Base-by-base conservation (phyloP, 1,140 invertebrate species). In the Leptinotarsa undecemlineata region DNA sequence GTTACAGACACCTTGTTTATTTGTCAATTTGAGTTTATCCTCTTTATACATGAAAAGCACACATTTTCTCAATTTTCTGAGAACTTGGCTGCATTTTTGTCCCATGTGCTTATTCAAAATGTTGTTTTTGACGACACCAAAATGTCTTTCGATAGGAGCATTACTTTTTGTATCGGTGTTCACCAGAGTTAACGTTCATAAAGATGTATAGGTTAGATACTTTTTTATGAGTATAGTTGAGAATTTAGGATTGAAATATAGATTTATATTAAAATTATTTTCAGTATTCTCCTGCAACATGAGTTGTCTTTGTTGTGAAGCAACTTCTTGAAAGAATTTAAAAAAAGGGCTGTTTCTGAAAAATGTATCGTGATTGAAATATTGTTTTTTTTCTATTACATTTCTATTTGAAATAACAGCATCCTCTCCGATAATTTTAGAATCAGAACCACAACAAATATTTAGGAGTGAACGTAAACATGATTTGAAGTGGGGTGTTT, bases 41-140 rank as follows among this genome's bases (percentile, higher is more conserved):
- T 48, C 63, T 73, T 63, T 73, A 19, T 19, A 66, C 8, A 48
- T 42, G 20, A 66, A 60, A 15, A 67, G 17, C 20, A 19, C 17
- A 57, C 61, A 61, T 5, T 73, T 60, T 51, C 66, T 73, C 4
- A 26, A 21, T 48, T 68, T 15, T 51, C 47, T 51, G 3, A 68
- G 1, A 4, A 73, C 48, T 15, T 8, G 21, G 48, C 48, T 67
- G 5, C 64, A 42, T 57, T 26, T 26, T 5, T 26, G 23, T 26
- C 23, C 23, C 23, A 26, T 26, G 26, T 26, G 26, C 6, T 26
- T 26, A 26, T 26, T 5, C 26, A 26, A 26, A 26, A 26, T 1
- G 26, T 5, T 26, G 5, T 26, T 26, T 5, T 26, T 26, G 26
- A 23, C 4, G 4, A 26, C 23, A 0, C 4, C 4, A 26, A 26